Conservation (phyloP, 2,797 vertebrate species). For the Melanotaenia pygmaea region DNA sequence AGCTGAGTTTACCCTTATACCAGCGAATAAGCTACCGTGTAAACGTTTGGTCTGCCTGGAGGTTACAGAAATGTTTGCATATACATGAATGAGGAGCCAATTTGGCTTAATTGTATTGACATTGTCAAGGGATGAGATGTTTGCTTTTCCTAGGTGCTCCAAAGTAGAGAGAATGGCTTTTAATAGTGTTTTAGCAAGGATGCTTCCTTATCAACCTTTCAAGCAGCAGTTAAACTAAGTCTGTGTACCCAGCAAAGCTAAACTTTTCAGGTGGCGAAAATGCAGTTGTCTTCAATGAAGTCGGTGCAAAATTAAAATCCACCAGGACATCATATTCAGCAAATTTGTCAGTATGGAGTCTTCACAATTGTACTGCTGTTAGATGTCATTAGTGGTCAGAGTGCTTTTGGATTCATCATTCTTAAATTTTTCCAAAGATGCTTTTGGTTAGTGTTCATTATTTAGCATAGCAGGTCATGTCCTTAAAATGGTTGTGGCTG, state of each 20-base stretch:
- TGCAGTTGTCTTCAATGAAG: no score
- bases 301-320: neutral
- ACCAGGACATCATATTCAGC: neutral
- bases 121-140: neutral
- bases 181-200: slow-evolving; percentile 8
- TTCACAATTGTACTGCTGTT: slow-evolving; percentile 14
- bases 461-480: slow-evolving; percentile 15
- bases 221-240: neutral
- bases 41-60: slow-evolving; percentile 37
- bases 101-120: slow-evolving; percentile 12
- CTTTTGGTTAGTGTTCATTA: slow-evolving; percentile 3
- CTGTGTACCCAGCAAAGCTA: neutral
- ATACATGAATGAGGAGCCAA: neutral
- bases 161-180: slow-evolving; percentile 8
- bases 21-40: slow-evolving; percentile 69
- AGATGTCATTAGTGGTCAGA: slow-evolving; percentile 30
- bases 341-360: neutral
- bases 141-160: neutral
- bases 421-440: slow-evolving; percentile 21
- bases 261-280: neutral
- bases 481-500: slow-evolving; percentile 17
- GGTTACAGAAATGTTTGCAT: slow-evolving; percentile 15
- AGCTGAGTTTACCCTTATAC: slow-evolving; percentile 47
- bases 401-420: slow-evolving; percentile 15
- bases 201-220: neutral